A percentile compares a stretch with the other conserved stretches of the same genome.
Conservation (phyloP, 2,113 vertebrate genomes). For the Lamprologus callipterus region DNA sequence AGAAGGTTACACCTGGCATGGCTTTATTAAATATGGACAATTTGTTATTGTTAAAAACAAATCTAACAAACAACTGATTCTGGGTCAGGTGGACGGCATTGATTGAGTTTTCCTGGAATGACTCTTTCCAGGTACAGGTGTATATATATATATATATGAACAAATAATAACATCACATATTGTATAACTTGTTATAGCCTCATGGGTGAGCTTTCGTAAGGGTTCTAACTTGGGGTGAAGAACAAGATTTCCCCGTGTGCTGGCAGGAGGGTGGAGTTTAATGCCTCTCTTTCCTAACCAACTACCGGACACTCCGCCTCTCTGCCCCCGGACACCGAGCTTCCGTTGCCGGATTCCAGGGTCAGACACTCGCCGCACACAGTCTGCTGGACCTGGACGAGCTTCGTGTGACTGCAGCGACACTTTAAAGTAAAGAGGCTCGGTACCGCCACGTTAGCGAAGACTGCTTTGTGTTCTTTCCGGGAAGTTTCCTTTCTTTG, state of each 20-base stretch:
- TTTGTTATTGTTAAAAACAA: neutral
- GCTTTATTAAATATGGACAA: neutral
- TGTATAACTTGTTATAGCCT: neutral
- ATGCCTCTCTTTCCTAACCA: neutral
- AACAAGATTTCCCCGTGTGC: neutral
- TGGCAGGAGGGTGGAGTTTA: constrained; percentile 36
- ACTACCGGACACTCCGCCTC: constrained; percentile 62
- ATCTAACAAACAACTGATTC: neutral
- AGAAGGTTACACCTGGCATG: neutral
- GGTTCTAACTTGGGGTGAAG: neutral
- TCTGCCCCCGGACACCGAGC: constrained; percentile 14
- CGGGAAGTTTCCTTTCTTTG: neutral
- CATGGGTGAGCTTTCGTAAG: neutral
- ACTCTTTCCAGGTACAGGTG: neutral
- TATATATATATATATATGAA: neutral
- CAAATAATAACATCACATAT: neutral
- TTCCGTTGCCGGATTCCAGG: constrained; percentile 47
- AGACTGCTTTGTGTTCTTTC: neutral
- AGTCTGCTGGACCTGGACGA: neutral
- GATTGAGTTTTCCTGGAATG: neutral
- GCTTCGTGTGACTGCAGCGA: neutral
- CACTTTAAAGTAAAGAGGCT: neutral
- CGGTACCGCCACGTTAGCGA: neutral
- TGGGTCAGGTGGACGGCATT: neutral
- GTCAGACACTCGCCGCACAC: neutral